Evolutionary conservation across 1,140 invertebrate genomes (phyloP), one percentile per base, ranked within the genome.

Genomic region (Leptopilina clavipes): DNA sequence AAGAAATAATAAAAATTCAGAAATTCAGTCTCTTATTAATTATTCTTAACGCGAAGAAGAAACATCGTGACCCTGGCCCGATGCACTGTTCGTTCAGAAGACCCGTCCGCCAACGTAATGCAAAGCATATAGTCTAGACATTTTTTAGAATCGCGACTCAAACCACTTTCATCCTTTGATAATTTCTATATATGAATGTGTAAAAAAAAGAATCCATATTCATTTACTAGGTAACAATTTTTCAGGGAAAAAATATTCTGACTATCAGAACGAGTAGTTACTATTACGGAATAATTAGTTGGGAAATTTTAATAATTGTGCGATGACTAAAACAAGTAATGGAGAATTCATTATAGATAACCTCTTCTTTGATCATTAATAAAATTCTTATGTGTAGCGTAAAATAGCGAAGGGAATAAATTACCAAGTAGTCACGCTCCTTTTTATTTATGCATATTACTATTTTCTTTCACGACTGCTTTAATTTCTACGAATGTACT

Each of bases 1-100:
- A 65, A 65, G 59, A 65, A 65, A 65, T 65, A 65, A 65, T 65
- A 37, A 65, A 65, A 65, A 65, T 65, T 65, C 59, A 65, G 59
- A 65, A 65, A 65, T 65, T 65, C 59, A 65, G 59, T 65, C 59
- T 65, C 59, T 65, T 65, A 65, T 65, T 65, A 65, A 65, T 65
- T 65, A 65, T 65, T 65, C 59, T 31, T 14, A 65, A 65, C 59
- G 59, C 59, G 59, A 65, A 65, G 59, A 65, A 65, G 59, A 65
- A 65, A 65, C 59, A 31, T 65, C 59, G 59, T 65, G 59, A 65
- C 59, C 59, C 59, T 65, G 59, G 59, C 59, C 59, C 59, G 59
- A 22, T 65, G 59, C 59, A 22, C 25, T 65, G 22, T 31, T 65
- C 59, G 6, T 65, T n/a, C 25, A 65, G 25, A 65, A 65, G 59